Evolutionary conservation across 2,113 vertebrate genomes (phyloP).

Genomic region (Xiphias gladius): DNA sequence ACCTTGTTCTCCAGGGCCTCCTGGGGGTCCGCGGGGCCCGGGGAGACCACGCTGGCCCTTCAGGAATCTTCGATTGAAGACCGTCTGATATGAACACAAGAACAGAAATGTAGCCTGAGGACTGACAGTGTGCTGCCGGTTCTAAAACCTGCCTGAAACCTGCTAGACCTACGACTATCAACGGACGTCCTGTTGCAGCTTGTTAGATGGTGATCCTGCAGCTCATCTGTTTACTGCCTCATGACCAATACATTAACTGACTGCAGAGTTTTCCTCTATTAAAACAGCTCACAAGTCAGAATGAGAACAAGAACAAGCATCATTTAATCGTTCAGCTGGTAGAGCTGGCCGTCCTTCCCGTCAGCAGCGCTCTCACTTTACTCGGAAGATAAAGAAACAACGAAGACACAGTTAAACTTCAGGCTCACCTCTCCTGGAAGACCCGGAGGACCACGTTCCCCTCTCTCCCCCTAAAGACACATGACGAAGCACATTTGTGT

Average conservation of each 20-base stretch:
- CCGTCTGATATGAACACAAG: slow-evolving; percentile 47
- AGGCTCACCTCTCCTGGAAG: slow-evolving; percentile 77
- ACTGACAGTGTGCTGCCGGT: neutral
- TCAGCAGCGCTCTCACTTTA: no score
- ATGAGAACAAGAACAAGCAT: no score
- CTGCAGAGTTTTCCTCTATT: no score
- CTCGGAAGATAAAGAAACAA: neutral
- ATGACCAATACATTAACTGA: no score
- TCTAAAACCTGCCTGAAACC: no score
- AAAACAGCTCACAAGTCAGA: no score
- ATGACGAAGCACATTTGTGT: neutral
- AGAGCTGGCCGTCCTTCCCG: no score
- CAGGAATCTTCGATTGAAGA: slow-evolving; percentile 7
- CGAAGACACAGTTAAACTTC: neutral
- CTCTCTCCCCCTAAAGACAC: slow-evolving; percentile 78
- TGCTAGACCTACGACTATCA: neutral
- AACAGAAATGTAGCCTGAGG: neutral
- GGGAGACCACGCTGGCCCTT: slow-evolving; percentile 62
- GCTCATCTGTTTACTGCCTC: neutral
- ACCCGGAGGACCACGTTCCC: slow-evolving; percentile 71
- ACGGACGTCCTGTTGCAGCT: neutral
- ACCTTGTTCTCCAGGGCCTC: slow-evolving; percentile 77
- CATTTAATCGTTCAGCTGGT: no score
- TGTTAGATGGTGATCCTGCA: neutral
- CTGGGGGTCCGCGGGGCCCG: slow-evolving; percentile 61